Conservation (phyloP, 2,797 vertebrate species). For the Eptatretus atami region DNA sequence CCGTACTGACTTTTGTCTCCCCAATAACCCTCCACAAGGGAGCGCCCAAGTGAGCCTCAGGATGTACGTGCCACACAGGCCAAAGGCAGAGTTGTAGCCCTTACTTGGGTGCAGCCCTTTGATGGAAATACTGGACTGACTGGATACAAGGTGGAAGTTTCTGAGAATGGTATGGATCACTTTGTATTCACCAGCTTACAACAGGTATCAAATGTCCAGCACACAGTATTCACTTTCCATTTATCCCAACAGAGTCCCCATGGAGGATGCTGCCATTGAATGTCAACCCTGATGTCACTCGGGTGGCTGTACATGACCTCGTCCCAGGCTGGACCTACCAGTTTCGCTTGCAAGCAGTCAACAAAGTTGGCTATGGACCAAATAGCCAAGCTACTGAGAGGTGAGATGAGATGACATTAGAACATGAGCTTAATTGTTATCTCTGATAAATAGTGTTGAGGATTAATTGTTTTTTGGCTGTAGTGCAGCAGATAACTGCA, state of each 20-base stretch:
- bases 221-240: too few relatives aligned
- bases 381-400: constrained; percentile 82
- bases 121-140: constrained; percentile 79
- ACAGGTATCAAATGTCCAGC: too few relatives aligned
- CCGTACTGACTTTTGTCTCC: too few relatives aligned
- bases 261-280: constrained; percentile 55
- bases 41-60: constrained; percentile 60
- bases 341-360: constrained; percentile 67
- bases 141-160: constrained; percentile 62
- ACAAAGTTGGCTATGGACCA: constrained; percentile 68
- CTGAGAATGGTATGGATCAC: constrained; percentile 62
- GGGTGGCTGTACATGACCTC: constrained; percentile 35
- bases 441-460: not conserved
- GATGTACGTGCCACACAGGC: constrained; percentile 37
- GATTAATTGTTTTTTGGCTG: not conserved
- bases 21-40: constrained; percentile 18
- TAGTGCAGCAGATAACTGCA: too few relatives aligned
- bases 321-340: constrained; percentile 74
- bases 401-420: constrained; percentile 16
- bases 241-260: constrained; percentile 27
- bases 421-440: not conserved
- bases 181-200: too few relatives aligned
- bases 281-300: constrained; percentile 37
- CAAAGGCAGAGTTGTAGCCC: constrained; percentile 33
- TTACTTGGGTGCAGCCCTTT: constrained; percentile 67